phyloP scores from a whole-genome alignment of 37 sponge, comb jelly and placozoan genomes.

The Theonella swinhoei region DNA sequence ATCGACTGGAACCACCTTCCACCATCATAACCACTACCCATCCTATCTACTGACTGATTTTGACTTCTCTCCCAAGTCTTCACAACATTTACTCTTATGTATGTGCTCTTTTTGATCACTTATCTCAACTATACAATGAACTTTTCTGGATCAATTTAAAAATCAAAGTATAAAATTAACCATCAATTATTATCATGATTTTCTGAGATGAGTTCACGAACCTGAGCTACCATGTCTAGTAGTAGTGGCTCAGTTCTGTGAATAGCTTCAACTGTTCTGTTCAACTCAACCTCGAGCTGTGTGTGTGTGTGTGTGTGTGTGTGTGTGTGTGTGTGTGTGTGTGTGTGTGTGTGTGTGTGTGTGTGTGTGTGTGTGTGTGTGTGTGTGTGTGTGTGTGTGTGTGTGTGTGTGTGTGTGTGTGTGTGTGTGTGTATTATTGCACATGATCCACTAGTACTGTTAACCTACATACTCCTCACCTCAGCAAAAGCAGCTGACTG shows the following conservation, averaged over 20 bases:
- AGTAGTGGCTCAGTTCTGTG: neutral
- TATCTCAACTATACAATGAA: neutral
- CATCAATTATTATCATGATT: neutral
- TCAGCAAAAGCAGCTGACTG: neutral
- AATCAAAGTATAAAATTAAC: no score
- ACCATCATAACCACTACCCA: neutral
- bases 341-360: no score
- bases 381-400: no score
- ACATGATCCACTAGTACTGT: no score
- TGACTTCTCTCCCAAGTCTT: neutral
- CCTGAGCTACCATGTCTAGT: neutral
- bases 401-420: no score
- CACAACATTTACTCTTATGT: neutral
- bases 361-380: no score
- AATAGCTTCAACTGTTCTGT: neutral
- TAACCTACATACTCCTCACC: no score
- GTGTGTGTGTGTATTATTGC: no score
- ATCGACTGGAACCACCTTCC: slow-evolving; percentile 89
- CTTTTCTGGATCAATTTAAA: no score
- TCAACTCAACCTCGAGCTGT: slow-evolving; percentile 13
- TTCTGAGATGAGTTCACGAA: neutral
- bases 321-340: no score
- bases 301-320: no score
- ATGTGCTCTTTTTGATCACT: neutral
- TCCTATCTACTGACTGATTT: no score